Conservation (phyloP, 2,113 vertebrate species). For the Andinoacara biseriatus region DNA sequence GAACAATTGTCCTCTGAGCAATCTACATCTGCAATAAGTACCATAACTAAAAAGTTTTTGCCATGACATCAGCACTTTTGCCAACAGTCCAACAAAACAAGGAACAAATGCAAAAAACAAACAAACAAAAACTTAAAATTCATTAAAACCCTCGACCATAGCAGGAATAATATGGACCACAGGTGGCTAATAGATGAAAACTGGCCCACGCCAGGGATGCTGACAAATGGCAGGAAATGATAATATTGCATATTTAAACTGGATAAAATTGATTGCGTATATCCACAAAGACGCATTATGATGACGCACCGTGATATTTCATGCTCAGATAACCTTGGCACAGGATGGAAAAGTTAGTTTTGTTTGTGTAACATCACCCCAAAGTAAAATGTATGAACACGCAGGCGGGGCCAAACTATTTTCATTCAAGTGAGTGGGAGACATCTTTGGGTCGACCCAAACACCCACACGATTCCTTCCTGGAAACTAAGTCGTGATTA, state of each 20-base stretch:
- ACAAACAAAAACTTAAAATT: neutral
- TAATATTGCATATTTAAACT: neutral
- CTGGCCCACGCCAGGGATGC: neutral
- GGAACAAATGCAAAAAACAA: neutral
- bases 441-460: neutral
- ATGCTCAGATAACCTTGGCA: neutral
- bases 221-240: slow-evolving; percentile 11
- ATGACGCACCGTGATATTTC: neutral
- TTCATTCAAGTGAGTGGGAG: slow-evolving; percentile 10
- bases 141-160: neutral
- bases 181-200: slow-evolving; percentile 1
- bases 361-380: neutral
- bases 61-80: neutral
- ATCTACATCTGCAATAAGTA: neutral
- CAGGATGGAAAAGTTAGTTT: neutral
- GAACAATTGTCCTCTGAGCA: neutral
- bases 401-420: slow-evolving; percentile 9
- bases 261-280: slow-evolving; percentile 15
- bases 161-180: neutral
- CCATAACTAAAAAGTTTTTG: neutral
- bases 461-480: neutral
- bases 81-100: neutral
- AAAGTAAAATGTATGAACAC: neutral
- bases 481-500: neutral
- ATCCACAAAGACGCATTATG: neutral